Base-by-base conservation (phyloP, 2,113 vertebrate genomes). In the Puma concolor region DNA sequence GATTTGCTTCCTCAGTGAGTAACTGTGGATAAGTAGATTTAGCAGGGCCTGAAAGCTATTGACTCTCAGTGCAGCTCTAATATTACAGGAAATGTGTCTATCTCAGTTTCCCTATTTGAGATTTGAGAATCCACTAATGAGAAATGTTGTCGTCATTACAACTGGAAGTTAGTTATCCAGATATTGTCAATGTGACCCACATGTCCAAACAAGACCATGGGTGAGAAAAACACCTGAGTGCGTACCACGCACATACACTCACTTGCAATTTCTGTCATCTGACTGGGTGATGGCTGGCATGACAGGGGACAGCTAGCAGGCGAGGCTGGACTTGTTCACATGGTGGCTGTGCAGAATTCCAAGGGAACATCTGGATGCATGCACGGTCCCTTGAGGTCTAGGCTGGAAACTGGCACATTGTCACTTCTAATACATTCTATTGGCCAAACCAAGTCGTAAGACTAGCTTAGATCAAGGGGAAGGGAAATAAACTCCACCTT, bases 111-210 rank as follows among this genome's bases (percentile, higher is more conserved):
- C n/a, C 44, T 93, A 31, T 50, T 71, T 72, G 33, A 88, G 67
- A 93, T 69, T 60, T 71, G 79, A 89, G 41, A 79, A 90, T 84
- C 60, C 60, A 27, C 50, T 92, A 57, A 77, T 60, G 52, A 29
- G 95, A 96, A 94, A 88, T 88, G 9, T 36, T 94, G 1, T 92
- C n/a, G 7, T 48, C 7, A 23, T 94, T 77, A 93, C 7, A 89
- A 50, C 64, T 81, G 21, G 48, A 93, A 94, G 72, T 44, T 63
- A 25, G 1, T 94, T 93, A 29, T 72, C 52, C 71, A 86, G 41
- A 84, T 92, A 71, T 44, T 92, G 38, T 38, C 77, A 71, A 3
- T 57, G 16, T 86, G 60, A 96, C 21, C n/a, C 60, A 33, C 31
- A 41, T 81, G 10, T 87, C 67, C 82, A 93, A 50, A 77, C 44